These are phyloP conservation scores for Rhingia rostrata DNA, from an alignment of 2,888 invertebrate species.

Conservation along the genomic window DNA sequence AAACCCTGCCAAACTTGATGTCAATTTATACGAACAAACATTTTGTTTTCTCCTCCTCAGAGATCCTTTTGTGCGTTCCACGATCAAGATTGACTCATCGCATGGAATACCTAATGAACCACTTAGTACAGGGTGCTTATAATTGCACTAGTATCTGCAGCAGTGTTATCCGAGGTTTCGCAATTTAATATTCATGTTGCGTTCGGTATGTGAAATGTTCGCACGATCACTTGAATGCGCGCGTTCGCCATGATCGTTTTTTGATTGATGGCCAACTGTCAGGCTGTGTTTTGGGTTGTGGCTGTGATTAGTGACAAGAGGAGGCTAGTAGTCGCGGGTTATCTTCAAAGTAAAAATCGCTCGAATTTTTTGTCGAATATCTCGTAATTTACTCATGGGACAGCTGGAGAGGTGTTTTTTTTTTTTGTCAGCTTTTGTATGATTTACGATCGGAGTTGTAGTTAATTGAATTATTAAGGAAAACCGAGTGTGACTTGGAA, in stretches of 20 bases:
- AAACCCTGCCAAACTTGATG: slow-evolving; percentile 25
- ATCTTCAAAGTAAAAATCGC: slow-evolving; percentile 45
- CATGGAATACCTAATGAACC: slow-evolving; percentile 28
- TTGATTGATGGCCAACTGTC: slow-evolving; percentile 56
- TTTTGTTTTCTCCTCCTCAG: slow-evolving; percentile 22
- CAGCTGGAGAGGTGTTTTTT: neutral
- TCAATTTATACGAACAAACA: slow-evolving; percentile 27
- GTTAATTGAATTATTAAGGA: slow-evolving; percentile 58
- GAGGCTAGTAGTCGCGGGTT: neutral
- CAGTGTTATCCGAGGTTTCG: neutral
- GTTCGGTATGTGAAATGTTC: slow-evolving; percentile 59
- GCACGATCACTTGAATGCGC: slow-evolving; percentile 45
- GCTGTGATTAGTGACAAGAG: neutral
- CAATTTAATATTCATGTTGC: slow-evolving; percentile 58
- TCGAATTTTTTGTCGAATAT: slow-evolving; percentile 34
- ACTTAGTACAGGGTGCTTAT: neutral
- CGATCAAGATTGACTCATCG: neutral
- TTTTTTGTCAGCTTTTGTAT: slow-evolving; percentile 3
- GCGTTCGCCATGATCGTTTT: slow-evolving; percentile 23
- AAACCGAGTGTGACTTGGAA: slow-evolving; percentile 45
- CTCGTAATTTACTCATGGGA: slow-evolving; percentile 18
- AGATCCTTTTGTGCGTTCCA: slow-evolving; percentile 7
- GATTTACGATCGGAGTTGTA: slow-evolving; percentile 27
- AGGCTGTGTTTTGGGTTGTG: slow-evolving; percentile 3
- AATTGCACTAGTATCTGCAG: neutral